Evolutionary conservation across 2,888 invertebrate species (phyloP).

Genomic region (Nomada fucata): DNA sequence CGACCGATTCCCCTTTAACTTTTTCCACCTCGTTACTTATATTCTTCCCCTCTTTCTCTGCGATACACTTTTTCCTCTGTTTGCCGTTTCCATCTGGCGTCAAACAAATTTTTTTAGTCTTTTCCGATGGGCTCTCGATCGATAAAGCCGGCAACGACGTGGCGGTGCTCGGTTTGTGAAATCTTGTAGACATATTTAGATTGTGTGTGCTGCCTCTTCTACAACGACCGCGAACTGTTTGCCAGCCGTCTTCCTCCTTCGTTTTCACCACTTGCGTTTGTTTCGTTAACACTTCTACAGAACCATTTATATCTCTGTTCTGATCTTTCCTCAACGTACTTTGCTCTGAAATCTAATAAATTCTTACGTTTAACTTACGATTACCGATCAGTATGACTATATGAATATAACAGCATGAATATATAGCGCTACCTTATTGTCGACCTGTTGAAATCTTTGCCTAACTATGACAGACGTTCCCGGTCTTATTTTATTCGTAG

Average conservation of each 20-base stretch:
- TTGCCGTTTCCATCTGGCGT: conserved; percentile 74
- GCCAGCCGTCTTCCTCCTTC: conserved; percentile 90
- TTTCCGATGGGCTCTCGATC: conserved; percentile 76
- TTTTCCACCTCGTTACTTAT: conserved; percentile 75
- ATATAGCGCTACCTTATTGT: conserved; percentile 65
- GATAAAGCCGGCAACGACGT: conserved; percentile 91
- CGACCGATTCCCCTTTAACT: conserved; percentile 63
- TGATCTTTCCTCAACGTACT: conserved; percentile 61
- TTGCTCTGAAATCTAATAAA: conserved; percentile 64
- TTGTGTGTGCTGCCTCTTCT: conserved; percentile 88
- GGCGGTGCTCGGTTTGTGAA: conserved; percentile 93
- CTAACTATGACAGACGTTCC: conserved; percentile 78
- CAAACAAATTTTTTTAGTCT: conserved; percentile 75
- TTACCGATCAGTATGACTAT: not conserved
- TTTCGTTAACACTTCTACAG: conserved; percentile 77
- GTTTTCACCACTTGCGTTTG: conserved; percentile 78
- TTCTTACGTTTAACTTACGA: conserved; percentile 11
- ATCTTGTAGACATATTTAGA: conserved; percentile 88
- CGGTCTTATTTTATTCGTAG: conserved; percentile 73
- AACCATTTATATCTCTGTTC: conserved; percentile 77
- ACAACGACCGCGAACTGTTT: conserved; percentile 92
- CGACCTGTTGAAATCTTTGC: conserved; percentile 71
- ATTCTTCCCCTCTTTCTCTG: conserved; percentile 74
- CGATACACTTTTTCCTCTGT: conserved; percentile 69
- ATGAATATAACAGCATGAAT: too few relatives aligned